Percentiles rank a stretch among this genome's conserved stretches.
Conservation (phyloP, 2,888 invertebrate genomes). For the Euplexia lucipara region DNA sequence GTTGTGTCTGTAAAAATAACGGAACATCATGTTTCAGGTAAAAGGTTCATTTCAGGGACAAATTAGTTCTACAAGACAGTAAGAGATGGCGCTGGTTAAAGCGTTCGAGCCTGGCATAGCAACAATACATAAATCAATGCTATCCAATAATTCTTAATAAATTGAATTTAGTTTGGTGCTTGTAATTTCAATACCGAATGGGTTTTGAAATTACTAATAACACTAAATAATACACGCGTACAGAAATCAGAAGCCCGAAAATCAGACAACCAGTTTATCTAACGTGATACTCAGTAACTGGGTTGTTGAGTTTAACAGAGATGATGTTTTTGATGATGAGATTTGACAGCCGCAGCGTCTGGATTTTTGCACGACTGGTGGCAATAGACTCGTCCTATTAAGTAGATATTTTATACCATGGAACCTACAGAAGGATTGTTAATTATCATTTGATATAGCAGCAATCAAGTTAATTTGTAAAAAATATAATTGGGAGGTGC, state of each 20-base stretch:
- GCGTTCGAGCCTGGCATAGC: conserved; percentile 54
- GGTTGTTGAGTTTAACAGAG: too few relatives aligned
- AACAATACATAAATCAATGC: conserved; percentile 64
- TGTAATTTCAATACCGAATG: conserved; percentile 46
- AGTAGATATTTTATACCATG: too few relatives aligned
- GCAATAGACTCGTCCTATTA: too few relatives aligned
- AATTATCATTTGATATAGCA: conserved; percentile 31
- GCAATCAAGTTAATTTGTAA: conserved; percentile 32
- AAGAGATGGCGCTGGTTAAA: conserved; percentile 75
- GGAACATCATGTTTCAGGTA: conserved; percentile 38
- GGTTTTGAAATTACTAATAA: conserved; percentile 11
- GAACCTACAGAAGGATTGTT: not conserved
- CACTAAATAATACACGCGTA: too few relatives aligned
- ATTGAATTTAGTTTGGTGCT: conserved; percentile 62
- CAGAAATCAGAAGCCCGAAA: too few relatives aligned
- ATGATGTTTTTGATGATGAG: too few relatives aligned
- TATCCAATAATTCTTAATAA: conserved; percentile 61
- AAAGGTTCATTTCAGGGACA: conserved; percentile 32
- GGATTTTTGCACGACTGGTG: too few relatives aligned
- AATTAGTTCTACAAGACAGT: conserved; percentile 49
- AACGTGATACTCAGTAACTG: too few relatives aligned
- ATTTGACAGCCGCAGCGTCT: too few relatives aligned
- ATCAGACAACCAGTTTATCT: too few relatives aligned
- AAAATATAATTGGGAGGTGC: conserved; percentile 9
- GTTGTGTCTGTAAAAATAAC: conserved; percentile 53